Evolutionary conservation across 1,140 invertebrate species (phyloP).

Genomic region (Neodiprion lecontei): DNA sequence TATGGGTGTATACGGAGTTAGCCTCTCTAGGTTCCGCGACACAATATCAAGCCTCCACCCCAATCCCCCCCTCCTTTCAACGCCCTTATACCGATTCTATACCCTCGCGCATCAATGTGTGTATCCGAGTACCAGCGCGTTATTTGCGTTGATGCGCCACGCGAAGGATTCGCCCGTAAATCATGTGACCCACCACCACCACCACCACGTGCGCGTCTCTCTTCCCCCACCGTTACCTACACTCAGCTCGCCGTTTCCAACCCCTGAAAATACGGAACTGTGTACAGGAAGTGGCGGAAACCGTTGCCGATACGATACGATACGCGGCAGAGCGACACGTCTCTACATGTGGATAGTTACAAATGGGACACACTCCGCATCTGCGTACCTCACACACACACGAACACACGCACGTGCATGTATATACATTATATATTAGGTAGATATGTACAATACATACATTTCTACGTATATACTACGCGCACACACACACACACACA

Average conservation of each 20-base stretch:
- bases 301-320: neutral
- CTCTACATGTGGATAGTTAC: too few species aligned
- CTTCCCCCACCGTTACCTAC: neutral
- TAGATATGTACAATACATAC: neutral
- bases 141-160: conserved; percentile 36
- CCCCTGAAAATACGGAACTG: conserved; percentile 21
- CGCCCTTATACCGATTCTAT: too few species aligned
- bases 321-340: neutral
- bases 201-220: conserved; percentile 7
- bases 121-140: conserved; percentile 22
- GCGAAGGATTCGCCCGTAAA: conserved; percentile 34
- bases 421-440: neutral
- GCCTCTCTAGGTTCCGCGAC: neutral
- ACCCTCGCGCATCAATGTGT: too few species aligned
- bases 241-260: neutral
- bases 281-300: too few species aligned
- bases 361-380: too few species aligned
- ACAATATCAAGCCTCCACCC: conserved; percentile 25
- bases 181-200: conserved; percentile 22
- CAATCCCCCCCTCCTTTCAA: too few species aligned
- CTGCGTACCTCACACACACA: neutral
- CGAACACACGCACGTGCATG: neutral
- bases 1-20: too few species aligned
- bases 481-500: too few species aligned
- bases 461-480: neutral